These are phyloP conservation scores for Eucriotettix oculatus DNA, from an alignment of 2,888 invertebrate species.

Conservation along the genomic window DNA sequence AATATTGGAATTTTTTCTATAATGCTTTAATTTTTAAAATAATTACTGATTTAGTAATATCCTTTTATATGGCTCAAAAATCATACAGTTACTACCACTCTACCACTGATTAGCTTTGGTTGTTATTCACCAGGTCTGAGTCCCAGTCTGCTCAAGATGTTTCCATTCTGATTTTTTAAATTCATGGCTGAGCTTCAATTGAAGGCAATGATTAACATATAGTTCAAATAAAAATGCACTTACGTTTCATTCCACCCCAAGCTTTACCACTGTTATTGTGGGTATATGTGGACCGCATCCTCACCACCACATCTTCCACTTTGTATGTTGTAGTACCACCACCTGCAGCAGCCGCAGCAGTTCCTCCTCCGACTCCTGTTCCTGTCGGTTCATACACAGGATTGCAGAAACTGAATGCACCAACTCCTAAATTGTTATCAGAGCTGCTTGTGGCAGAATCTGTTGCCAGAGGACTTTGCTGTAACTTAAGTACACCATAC, in stretches of 20 bases:
- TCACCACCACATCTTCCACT: constrained; percentile 59
- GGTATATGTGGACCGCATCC: constrained; percentile 28
- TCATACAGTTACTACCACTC: not conserved
- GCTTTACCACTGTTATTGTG: constrained; percentile 5
- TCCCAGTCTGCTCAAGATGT: too few species aligned
- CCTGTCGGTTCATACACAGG: constrained; percentile 57
- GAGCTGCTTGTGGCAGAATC: constrained; percentile 13
- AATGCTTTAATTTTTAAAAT: too few species aligned
- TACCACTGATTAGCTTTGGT: not conserved
- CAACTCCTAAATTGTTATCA: constrained; percentile 1
- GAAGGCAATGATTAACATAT: not conserved
- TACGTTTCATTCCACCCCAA: constrained; percentile 20
- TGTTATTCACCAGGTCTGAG: too few species aligned
- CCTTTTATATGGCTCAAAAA: too few species aligned
- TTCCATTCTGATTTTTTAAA: too few species aligned
- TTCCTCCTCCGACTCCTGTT: constrained; percentile 17
- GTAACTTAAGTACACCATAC: constrained; percentile 61
- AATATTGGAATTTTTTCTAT: too few species aligned
- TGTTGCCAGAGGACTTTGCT: constrained; percentile 39
- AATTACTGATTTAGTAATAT: too few species aligned
- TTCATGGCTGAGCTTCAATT: not conserved
- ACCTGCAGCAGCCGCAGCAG: not conserved
- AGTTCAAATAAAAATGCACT: not conserved
- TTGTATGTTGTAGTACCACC: constrained; percentile 39
- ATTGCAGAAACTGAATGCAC: constrained; percentile 60